Evolutionary conservation across 2,113 vertebrate genomes (phyloP).

Genomic region (Corythornis madagascariensis): DNA sequence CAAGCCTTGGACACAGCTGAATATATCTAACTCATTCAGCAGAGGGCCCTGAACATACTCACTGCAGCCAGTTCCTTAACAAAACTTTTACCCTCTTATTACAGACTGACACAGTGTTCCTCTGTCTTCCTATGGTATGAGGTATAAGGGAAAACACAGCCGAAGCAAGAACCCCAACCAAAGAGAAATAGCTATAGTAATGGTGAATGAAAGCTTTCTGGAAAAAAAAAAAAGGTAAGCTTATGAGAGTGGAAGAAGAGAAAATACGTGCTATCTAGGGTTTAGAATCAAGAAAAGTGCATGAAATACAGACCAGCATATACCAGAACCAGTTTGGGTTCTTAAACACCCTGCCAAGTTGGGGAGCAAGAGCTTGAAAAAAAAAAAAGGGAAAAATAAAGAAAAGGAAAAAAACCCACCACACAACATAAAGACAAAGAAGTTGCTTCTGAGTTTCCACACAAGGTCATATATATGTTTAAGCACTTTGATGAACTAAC

Average conservation of each 20-base stretch:
- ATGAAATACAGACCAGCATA: background rate
- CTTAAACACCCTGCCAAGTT: background rate
- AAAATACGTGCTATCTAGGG: background rate
- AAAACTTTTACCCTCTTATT: background rate
- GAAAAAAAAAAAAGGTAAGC: background rate
- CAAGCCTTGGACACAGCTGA: background rate
- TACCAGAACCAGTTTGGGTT: background rate
- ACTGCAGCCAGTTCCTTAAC: background rate
- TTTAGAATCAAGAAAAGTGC: background rate
- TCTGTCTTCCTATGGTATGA: background rate
- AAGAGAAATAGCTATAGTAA: background rate
- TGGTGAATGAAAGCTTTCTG: background rate
- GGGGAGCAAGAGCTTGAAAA: background rate
- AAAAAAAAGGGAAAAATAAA: background rate
- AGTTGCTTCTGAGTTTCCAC: background rate
- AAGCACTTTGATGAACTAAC: slow-evolving; percentile 10
- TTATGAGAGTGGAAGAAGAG: background rate
- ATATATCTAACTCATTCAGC: background rate
- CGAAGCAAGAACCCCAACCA: background rate
- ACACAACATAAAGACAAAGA: background rate
- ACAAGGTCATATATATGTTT: slow-evolving; percentile 1
- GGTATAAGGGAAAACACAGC: background rate
- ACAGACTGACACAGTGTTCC: background rate
- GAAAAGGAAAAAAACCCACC: background rate
- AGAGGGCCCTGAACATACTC: background rate